Base-by-base conservation (phyloP, 2,113 vertebrate species). In the Upupa epops region DNA sequence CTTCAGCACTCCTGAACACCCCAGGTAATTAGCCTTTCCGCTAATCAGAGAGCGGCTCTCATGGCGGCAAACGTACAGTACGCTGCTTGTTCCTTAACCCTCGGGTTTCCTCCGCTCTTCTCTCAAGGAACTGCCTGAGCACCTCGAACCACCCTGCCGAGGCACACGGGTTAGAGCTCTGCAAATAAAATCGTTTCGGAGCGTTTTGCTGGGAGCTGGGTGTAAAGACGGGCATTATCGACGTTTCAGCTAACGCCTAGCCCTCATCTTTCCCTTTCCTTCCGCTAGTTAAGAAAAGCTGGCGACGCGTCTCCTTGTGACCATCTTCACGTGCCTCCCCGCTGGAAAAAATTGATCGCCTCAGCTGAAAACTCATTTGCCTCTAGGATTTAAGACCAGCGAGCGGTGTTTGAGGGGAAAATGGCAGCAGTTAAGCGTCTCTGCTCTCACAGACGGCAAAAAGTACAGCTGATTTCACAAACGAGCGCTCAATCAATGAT, bases 401-500 rank as follows among this genome's bases (percentile, higher is more conserved):
- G 93, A 71, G 59, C 26, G 2, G 0, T 36, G 58, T 77, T 92
- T 93, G 83, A 78, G 92, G 51, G 81, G 82, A 82, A 95, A 93
- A 93, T 85, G 55, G 75, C 88, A 87, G 93, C 92, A 93, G 79
- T n/a, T 86, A 70, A 95, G 86, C 88, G 88, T 80, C 91, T 90
- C 37, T 84, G 83, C 74, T 70, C 78, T 83, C 86, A 96, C 79
- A 96, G 95, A 94, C 72, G 89, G 83, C 66, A 84, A 95, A 97
- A 95, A 95, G 91, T 90, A 92, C 85, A 97, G 97, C 98, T 98
- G 98, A 99, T 99, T 99, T 98, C 98, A 98, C 98, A 98, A 98
- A 98, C 97, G 97, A 98, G 96, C 90, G 89, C 98, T 98, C 98
- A 98, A 98, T 98, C 98, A 98, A 99, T 98, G 97, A 97, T 96